Evolutionary conservation across 2,888 invertebrate genomes (phyloP).

Genomic region (Parnassius glacialis): DNA sequence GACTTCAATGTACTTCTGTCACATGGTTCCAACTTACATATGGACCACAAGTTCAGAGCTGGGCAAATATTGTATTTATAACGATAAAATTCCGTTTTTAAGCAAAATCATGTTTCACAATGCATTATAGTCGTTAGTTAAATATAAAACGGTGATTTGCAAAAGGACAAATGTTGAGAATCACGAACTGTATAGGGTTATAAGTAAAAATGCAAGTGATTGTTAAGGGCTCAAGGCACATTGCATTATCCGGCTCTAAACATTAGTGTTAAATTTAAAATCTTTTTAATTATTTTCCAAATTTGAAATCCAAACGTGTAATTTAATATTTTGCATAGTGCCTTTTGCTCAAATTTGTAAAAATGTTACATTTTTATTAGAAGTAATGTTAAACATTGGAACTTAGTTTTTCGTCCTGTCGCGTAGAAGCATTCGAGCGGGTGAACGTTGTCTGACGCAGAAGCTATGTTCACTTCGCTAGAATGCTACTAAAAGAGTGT

Average conservation of each 20-base stretch:
- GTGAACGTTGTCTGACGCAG: slow-evolving; percentile 32
- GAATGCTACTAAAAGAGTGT: slow-evolving; percentile 29
- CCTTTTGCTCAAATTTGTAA: slow-evolving; percentile 73
- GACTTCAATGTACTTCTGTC: slow-evolving; percentile 1
- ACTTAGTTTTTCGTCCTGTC: slow-evolving; percentile 1
- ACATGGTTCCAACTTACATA: slow-evolving; percentile 21
- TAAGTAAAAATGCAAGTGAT: slow-evolving; percentile 8
- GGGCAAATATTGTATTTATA: slow-evolving; percentile 17
- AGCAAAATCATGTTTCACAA: slow-evolving; percentile 29
- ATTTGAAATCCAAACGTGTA: slow-evolving; percentile 55
- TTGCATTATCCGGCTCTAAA: slow-evolving; percentile 49
- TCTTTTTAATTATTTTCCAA: slow-evolving; percentile 50
- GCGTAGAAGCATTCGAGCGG: slow-evolving; percentile 22
- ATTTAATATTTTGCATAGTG: slow-evolving; percentile 71
- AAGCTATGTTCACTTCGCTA: slow-evolving; percentile 28
- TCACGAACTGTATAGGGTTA: slow-evolving; percentile 1
- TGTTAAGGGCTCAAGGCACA: slow-evolving; percentile 68
- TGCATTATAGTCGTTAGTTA: slow-evolving; percentile 17
- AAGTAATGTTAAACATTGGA: slow-evolving; percentile 46
- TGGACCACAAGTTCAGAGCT: slow-evolving; percentile 28
- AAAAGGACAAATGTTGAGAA: slow-evolving; percentile 17
- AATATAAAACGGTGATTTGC: slow-evolving; percentile 4
- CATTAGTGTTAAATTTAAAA: slow-evolving; percentile 36
- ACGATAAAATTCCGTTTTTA: slow-evolving; percentile 32
- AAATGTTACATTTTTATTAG: slow-evolving; percentile 53